A percentile compares a stretch with the other conserved stretches of the same genome.
Evolutionary conservation across 2,888 invertebrate genomes (phyloP).

Genomic region (Acrobasis suavella): DNA sequence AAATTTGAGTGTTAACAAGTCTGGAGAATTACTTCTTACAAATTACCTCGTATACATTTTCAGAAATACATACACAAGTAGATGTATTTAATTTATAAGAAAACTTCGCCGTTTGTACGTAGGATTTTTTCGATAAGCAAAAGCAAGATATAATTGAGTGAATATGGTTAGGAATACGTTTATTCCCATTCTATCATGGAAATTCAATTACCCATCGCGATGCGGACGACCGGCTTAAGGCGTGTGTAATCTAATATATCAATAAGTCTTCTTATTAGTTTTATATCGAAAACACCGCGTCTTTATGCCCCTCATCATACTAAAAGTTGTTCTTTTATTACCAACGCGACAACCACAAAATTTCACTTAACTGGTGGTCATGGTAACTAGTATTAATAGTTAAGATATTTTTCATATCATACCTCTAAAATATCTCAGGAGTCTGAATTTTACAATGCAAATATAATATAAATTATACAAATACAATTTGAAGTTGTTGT

Average conservation of each 20-base stretch:
- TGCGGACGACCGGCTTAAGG: constrained; percentile 35
- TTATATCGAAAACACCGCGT: constrained; percentile 15
- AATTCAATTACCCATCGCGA: constrained; percentile 31
- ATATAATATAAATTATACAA: no score
- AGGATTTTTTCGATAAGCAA: no score
- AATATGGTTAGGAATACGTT: constrained; percentile 14
- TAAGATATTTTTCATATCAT: no score
- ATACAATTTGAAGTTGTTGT: no score
- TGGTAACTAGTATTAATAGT: no score
- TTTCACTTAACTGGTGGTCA: background rate
- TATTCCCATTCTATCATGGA: constrained; percentile 22
- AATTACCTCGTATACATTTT: background rate
- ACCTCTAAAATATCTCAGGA: no score
- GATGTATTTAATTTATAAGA: no score
- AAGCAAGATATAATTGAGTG: background rate
- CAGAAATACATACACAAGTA: background rate
- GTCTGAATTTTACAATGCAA: no score
- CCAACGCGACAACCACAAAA: background rate
- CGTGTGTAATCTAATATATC: constrained; percentile 36
- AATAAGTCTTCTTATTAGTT: constrained; percentile 30
- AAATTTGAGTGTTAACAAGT: background rate
- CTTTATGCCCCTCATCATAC: background rate
- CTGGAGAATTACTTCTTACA: background rate
- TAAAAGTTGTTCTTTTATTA: background rate
- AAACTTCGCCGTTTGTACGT: no score